A percentile compares a stretch with the other conserved stretches of the same genome.
These are phyloP conservation scores for Porites evermanni DNA, from an alignment of 92 coral and sea anemone species.

Conservation along the genomic window DNA sequence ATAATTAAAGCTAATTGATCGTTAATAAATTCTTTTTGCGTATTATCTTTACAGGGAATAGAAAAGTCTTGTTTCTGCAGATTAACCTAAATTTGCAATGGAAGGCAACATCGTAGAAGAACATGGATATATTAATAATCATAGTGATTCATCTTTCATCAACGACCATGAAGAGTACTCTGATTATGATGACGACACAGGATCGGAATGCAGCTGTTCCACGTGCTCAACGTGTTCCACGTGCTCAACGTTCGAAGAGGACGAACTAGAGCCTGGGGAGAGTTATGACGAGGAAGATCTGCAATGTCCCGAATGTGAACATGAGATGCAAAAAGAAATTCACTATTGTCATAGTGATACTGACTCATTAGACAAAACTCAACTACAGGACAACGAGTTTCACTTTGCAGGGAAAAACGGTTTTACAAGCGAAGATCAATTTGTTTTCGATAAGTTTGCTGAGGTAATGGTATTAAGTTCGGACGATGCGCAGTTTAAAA, in stretches of 20 bases:
- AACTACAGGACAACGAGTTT: neutral
- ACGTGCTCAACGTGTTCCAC: constrained; percentile 84
- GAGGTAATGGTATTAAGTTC: constrained; percentile 39
- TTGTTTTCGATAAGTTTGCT: constrained; percentile 27
- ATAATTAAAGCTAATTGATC: too few species aligned
- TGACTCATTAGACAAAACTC: neutral
- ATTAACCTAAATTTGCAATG: neutral
- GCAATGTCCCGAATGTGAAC: constrained; percentile 6
- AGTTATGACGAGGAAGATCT: constrained; percentile 32
- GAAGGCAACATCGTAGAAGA: constrained; percentile 7
- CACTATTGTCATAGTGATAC: neutral
- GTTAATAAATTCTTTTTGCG: neutral
- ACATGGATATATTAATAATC: constrained; percentile 8
- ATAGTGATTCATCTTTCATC: neutral
- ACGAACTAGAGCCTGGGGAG: constrained; percentile 30
- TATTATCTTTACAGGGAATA: constrained; percentile 18
- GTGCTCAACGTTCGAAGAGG: constrained; percentile 61
- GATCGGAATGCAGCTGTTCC: constrained; percentile 78
- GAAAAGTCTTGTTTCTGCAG: neutral
- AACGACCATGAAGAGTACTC: constrained; percentile 47
- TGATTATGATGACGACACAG: constrained; percentile 43
- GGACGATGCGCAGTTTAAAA: constrained; percentile 43
- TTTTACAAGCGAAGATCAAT: constrained; percentile 20
- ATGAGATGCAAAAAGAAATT: neutral
- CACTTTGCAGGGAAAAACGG: constrained; percentile 22